Evolutionary conservation across 2,888 invertebrate species (phyloP).

Genomic region (Acheta domesticus): DNA sequence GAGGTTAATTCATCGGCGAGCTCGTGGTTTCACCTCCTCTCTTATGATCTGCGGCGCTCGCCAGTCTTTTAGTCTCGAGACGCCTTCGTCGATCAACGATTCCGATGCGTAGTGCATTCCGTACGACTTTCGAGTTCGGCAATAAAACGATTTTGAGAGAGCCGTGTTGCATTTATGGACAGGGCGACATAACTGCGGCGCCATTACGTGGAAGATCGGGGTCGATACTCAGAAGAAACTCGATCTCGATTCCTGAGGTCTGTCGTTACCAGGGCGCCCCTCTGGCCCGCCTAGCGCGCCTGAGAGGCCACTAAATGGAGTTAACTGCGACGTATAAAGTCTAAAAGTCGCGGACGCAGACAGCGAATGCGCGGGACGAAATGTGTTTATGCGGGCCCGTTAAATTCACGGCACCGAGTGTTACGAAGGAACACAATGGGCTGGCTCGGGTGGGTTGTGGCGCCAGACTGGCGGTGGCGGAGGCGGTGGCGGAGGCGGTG

Average conservation of each 20-base stretch:
- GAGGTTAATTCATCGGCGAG: neutral
- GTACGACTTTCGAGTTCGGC: neutral
- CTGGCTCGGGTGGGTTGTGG: neutral
- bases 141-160: conserved; percentile 18
- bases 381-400: neutral
- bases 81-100: neutral
- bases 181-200: neutral
- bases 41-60: neutral
- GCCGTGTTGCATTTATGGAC: neutral
- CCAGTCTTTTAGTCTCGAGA: neutral
- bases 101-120: neutral
- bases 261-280: neutral
- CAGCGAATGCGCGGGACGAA: conserved; percentile 1
- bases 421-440: neutral
- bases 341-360: conserved; percentile 7
- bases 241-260: neutral
- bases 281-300: neutral
- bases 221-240: neutral
- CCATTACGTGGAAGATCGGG: conserved; percentile 1
- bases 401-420: neutral
- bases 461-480: neutral
- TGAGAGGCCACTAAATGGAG: neutral
- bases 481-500: neutral
- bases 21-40: neutral
- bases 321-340: neutral